A percentile compares a stretch with the other conserved stretches of the same genome.
Evolutionary conservation across 2,797 vertebrate species (phyloP).

Genomic region (Florisuga fusca): DNA sequence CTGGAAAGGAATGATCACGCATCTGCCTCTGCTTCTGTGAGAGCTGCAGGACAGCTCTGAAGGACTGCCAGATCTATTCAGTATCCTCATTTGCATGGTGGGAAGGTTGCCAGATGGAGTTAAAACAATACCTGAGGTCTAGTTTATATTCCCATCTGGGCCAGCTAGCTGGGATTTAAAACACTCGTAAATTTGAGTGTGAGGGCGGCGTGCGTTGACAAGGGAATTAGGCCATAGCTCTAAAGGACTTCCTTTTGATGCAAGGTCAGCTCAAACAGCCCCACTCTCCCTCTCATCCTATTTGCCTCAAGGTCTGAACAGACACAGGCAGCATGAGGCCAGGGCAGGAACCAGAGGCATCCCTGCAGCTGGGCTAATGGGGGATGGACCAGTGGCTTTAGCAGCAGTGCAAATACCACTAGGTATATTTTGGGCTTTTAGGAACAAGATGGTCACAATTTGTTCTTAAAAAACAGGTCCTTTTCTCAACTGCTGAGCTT

Average conservation of each 20-base stretch:
- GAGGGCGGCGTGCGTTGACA: fast-evolving
- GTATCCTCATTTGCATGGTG: neutral
- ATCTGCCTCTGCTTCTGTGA: slow-evolving; percentile 1
- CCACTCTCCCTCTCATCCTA: neutral
- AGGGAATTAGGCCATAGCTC: neutral
- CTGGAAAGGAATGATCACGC: neutral
- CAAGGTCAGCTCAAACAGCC: neutral
- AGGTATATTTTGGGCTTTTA: neutral
- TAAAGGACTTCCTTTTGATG: neutral
- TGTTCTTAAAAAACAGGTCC: neutral
- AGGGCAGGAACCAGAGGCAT: neutral
- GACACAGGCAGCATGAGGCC: neutral
- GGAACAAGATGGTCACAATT: neutral
- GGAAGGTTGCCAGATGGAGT: slow-evolving; percentile 33
- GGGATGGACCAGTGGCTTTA: fast-evolving
- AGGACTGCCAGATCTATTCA: slow-evolving; percentile 7
- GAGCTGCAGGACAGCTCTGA: slow-evolving; percentile 15
- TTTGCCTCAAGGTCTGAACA: neutral
- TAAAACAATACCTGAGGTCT: slow-evolving; percentile 52
- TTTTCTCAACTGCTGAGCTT: neutral
- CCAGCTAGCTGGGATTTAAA: slow-evolving; percentile 29
- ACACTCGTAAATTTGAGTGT: neutral
- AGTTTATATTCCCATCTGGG: slow-evolving; percentile 27
- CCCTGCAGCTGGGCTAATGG: neutral
- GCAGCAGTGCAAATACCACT: fast-evolving